Conservation (phyloP, 1,140 invertebrate species). For the Periplaneta americana region DNA sequence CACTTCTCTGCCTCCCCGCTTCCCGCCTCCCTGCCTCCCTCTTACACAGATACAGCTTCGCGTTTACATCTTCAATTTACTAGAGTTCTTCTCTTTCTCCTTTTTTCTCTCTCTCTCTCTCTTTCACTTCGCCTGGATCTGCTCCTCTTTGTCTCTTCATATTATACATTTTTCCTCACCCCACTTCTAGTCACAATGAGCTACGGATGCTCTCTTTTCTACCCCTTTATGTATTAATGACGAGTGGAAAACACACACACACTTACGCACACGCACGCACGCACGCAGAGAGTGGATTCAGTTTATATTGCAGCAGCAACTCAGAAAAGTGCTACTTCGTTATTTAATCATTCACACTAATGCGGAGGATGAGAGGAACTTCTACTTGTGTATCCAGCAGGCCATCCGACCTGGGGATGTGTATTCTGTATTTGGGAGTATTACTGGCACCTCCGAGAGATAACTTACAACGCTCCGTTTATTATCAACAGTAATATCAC, state of each 20-base stretch:
- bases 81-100: not conserved
- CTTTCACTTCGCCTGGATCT: not conserved
- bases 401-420: too few relatives aligned
- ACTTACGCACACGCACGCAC: too few relatives aligned
- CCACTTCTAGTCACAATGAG: not conserved
- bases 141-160: slow-evolving; percentile 3
- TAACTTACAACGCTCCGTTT: too few relatives aligned
- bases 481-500: too few relatives aligned
- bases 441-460: too few relatives aligned
- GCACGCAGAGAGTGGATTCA: too few relatives aligned
- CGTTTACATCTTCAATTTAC: slow-evolving; percentile 6
- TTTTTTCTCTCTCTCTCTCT: not conserved
- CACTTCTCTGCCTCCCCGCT: slow-evolving; percentile 18
- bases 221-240: not conserved
- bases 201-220: not conserved
- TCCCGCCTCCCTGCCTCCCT: slow-evolving; percentile 5
- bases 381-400: not conserved
- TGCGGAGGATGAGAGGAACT: not conserved
- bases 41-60: not conserved
- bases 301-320: not conserved
- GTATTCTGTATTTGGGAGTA: too few relatives aligned
- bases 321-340: not conserved
- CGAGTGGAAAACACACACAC: not conserved
- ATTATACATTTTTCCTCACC: not conserved
- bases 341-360: not conserved